Evolutionary conservation across 2,888 invertebrate species (phyloP).

Genomic region (Trileptium ribeirensis): DNA sequence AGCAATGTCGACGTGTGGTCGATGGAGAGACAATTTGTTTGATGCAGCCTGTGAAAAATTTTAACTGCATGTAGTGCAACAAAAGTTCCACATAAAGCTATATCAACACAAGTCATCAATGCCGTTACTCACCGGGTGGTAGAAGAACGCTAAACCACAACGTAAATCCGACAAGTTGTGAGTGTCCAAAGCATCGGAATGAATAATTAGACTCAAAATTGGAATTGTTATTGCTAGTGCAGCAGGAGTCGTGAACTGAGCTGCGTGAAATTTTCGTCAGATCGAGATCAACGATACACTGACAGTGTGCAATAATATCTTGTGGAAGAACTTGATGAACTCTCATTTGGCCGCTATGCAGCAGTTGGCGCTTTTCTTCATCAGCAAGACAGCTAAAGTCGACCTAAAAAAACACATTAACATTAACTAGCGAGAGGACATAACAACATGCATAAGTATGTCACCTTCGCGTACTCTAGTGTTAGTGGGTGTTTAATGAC

Average conservation of each 20-base stretch:
- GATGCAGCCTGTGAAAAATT: too few relatives aligned
- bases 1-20: too few relatives aligned
- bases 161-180: neutral
- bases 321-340: neutral
- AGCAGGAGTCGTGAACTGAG: neutral
- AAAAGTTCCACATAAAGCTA: too few relatives aligned
- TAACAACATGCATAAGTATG: too few relatives aligned
- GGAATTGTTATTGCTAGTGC: neutral
- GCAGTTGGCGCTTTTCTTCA: neutral
- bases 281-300: neutral
- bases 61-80: too few relatives aligned
- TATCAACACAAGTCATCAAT: too few relatives aligned
- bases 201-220: neutral
- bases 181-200: neutral
- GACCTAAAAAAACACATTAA: too few relatives aligned
- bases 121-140: too few relatives aligned
- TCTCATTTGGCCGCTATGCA: neutral
- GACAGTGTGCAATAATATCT: neutral
- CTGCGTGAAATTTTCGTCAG: neutral
- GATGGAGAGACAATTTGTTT: too few relatives aligned
- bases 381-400: neutral
- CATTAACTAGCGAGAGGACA: too few relatives aligned
- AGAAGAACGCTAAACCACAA: conserved; percentile 1
- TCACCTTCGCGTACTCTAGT: too few relatives aligned
- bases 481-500: too few relatives aligned